Conservation (phyloP, 2,888 invertebrate species). For the Trissolcus brochymenae region DNA sequence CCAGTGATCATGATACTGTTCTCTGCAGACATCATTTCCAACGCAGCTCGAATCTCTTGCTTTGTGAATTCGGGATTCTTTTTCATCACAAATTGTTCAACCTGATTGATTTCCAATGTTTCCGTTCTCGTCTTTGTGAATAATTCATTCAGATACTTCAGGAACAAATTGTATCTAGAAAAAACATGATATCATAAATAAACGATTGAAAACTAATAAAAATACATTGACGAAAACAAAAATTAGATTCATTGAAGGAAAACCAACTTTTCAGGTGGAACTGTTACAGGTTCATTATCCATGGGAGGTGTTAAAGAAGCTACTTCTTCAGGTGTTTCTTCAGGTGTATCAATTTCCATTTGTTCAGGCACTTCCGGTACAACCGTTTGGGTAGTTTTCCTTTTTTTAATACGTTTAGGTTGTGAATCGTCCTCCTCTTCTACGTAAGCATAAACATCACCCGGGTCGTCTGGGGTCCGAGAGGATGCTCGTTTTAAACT, state of each 20-base stretch:
- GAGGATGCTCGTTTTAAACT: slow-evolving; percentile 73
- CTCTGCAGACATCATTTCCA: slow-evolving; percentile 89
- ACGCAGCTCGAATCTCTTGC: slow-evolving; percentile 86
- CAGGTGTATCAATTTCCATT: slow-evolving; percentile 5
- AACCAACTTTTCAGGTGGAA: slow-evolving; percentile 74
- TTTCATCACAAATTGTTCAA: slow-evolving; percentile 82
- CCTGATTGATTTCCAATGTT: slow-evolving; percentile 82
- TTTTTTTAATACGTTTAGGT: not conserved
- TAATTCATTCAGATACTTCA: slow-evolving; percentile 83
- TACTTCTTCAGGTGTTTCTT: not conserved
- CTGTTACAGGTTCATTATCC: slow-evolving; percentile 62
- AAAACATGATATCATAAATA: slow-evolving; percentile 6
- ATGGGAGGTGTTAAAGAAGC: too few species aligned
- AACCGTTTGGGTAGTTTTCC: not conserved
- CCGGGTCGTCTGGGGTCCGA: slow-evolving; percentile 30
- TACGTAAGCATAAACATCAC: slow-evolving; percentile 18
- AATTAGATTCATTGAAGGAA: not conserved
- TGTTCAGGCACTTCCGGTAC: not conserved
- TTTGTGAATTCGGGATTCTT: slow-evolving; percentile 80
- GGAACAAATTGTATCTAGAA: slow-evolving; percentile 82
- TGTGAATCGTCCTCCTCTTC: slow-evolving; percentile 10
- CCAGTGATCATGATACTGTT: slow-evolving; percentile 96
- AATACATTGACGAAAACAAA: not conserved
- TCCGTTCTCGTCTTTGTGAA: slow-evolving; percentile 88
- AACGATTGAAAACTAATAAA: not conserved